Evolutionary conservation across 2,888 invertebrate species (phyloP).

Genomic region (Drosophila monieri): DNA sequence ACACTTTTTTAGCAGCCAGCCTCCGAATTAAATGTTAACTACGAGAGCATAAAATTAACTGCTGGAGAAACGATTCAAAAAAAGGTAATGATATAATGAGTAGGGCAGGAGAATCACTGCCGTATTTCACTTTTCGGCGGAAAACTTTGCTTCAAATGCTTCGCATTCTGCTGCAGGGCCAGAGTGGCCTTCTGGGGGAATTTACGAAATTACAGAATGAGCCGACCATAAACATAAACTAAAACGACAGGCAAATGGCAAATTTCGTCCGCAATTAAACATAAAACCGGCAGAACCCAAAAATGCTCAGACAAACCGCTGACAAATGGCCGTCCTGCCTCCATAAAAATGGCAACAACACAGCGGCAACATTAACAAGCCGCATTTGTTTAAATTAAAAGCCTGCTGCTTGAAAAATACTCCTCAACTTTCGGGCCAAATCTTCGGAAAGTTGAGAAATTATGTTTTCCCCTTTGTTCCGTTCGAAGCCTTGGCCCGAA

Average conservation of each 20-base stretch:
- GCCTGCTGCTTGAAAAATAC: constrained; percentile 1
- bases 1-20: constrained; percentile 1
- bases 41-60: constrained; percentile 12
- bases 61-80: not conserved
- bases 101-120: not conserved
- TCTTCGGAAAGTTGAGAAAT: not conserved
- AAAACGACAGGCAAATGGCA: constrained; percentile 51
- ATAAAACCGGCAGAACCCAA: constrained; percentile 36
- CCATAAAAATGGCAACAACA: constrained; percentile 17
- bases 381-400: constrained; percentile 34
- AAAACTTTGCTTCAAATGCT: not conserved
- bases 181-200: constrained; percentile 46
- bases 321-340: constrained; percentile 21
- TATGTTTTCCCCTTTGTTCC: not conserved
- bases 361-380: constrained; percentile 14
- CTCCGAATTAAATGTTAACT: not conserved
- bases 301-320: constrained; percentile 44
- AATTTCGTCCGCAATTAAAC: constrained; percentile 63
- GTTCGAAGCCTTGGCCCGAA: not conserved
- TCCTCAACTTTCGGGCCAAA: not conserved
- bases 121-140: not conserved
- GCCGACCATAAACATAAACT: constrained; percentile 50
- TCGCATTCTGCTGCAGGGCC: not conserved
- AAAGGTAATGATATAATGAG: not conserved
- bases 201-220: constrained; percentile 42